Base-by-base conservation (phyloP, 2,797 vertebrate species). In the Kryptolebias ocellatus region DNA sequence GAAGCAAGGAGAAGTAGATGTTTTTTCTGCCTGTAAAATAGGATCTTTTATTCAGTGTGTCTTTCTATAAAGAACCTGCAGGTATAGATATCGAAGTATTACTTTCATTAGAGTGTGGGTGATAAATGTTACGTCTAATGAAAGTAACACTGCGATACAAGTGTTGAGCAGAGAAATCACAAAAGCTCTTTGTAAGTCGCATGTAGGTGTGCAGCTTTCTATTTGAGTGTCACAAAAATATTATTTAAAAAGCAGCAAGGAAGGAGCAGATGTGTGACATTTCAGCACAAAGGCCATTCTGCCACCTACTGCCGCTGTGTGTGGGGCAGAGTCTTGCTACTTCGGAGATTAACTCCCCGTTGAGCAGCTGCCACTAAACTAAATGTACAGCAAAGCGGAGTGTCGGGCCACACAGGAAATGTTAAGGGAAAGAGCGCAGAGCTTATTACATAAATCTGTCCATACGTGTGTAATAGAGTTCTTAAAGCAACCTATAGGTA, bases 221-320 rank as follows among this genome's bases (percentile, higher is more conserved):
- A 56, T 72, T 66, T 64, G 54, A 34, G 44, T 53, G 60, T 53
- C 58, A 68, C 57, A 74, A 72, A 75, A 77, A 76, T 71, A 70
- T 53, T 69, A 79, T 80, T 79, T 76, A 80, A 87, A 85, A 79
- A 64, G 63, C 39, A 70, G 53, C 52, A 47, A 72, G 59, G 70
- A 85, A 66, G 72, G 60, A 39, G 70, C 53, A 63, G 28, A 67
- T 53, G 53, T 73, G 46, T 84, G 83, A 85, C 85, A 80, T 83
- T 87, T 78, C 55, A 83, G 64, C 53, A 80, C 69, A 87, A 85
- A 85, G 81, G 74, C 65, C 79, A 60, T 67, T 67, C 66, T 71
- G 70, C 65, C 81, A 70, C 66, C 66, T 60, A 52, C 72, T 44
- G 72, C 42, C 47, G 64, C 29, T 54, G 61, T 73, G 70, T 72